Evolutionary conservation across 2,113 vertebrate genomes (phyloP), one percentile per base, ranked within the genome.

Genomic region (Channa argus): DNA sequence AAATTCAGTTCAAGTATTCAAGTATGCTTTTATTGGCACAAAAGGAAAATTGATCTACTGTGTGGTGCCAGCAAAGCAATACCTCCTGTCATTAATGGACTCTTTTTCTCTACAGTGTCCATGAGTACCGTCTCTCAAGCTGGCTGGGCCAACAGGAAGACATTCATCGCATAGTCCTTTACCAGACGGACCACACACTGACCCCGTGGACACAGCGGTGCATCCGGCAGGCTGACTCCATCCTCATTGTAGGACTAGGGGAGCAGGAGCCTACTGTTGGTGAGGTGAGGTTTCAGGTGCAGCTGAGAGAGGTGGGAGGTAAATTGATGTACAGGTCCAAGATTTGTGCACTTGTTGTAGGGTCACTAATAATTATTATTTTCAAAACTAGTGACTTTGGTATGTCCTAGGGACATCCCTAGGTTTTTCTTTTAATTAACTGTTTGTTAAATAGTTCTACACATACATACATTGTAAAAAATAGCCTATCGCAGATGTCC

Each of bases 81-180:
- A 33, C 54, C 0, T n/a, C 46, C 24, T 24, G 60, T 82, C 79
- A 62, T 71, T 74, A 86, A 82, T 76, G 37, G 41, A 64, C 71
- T 83, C 3, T n/a, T 67, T 56, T 59, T 34, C 13, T 77, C 60
- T 60, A 43, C 88, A 98, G 97, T 36, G 91, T 96, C 69, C 97
- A 99, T 0, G 97, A 98, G 83, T 98, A 99, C 86, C 94, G 97
- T 0, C 93, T 99, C 6, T 98, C 95, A 46, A 98, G 97, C 91
- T 99, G 97, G 98, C 90, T 98, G 87, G 97, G 96, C 1, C 98
- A 99, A 83, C 97, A 99, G 91, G 97, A 99, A 82, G 98, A 99
- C 70, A 94, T 97, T 60, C 97, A 99, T 91, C 95, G 96, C 3
- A 97, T 99, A 0, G 97, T 98, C 58, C 94, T 99, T 1, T 98